Evolutionary conservation across 1,140 invertebrate species (phyloP).

Genomic region (Periplaneta americana): DNA sequence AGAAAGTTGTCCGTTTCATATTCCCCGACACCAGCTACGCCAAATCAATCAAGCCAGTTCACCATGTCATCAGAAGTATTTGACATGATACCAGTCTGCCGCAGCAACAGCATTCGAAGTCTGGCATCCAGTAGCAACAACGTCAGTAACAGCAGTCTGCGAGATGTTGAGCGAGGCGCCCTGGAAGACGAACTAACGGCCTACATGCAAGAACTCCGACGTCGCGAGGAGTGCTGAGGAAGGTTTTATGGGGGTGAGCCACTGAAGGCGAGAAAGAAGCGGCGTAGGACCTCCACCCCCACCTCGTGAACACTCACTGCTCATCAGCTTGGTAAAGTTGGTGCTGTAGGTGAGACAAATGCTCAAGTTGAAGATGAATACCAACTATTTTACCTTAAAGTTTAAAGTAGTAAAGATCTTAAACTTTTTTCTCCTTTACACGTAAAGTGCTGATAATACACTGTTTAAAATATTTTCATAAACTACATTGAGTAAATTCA

Average conservation of each 20-base stretch:
- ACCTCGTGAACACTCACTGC: no score
- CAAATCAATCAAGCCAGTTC: not conserved
- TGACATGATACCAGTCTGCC: not conserved
- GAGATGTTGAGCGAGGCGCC: slow-evolving; percentile 33
- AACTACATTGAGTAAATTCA: no score
- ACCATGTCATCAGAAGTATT: not conserved
- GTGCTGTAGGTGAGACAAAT: no score
- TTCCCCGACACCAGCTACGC: not conserved
- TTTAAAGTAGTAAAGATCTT: no score
- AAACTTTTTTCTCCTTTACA: no score
- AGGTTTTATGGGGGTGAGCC: not conserved
- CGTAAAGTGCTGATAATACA: no score
- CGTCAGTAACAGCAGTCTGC: slow-evolving; percentile 39
- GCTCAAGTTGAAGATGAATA: no score
- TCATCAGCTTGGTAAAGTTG: no score
- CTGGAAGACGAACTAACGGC: slow-evolving; percentile 37
- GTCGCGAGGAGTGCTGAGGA: slow-evolving; percentile 18
- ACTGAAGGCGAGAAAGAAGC: not conserved
- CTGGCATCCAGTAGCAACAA: not conserved
- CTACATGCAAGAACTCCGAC: slow-evolving; percentile 35
- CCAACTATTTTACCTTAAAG: no score
- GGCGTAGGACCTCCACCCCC: not conserved
- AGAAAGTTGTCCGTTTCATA: not conserved
- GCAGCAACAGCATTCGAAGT: not conserved
- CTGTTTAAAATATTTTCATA: no score